A percentile compares a stretch with the other conserved stretches of the same genome.
These are phyloP conservation scores for Drosophila sp. DNA, from an alignment of 1,140 invertebrate species.

Conservation along the genomic window DNA sequence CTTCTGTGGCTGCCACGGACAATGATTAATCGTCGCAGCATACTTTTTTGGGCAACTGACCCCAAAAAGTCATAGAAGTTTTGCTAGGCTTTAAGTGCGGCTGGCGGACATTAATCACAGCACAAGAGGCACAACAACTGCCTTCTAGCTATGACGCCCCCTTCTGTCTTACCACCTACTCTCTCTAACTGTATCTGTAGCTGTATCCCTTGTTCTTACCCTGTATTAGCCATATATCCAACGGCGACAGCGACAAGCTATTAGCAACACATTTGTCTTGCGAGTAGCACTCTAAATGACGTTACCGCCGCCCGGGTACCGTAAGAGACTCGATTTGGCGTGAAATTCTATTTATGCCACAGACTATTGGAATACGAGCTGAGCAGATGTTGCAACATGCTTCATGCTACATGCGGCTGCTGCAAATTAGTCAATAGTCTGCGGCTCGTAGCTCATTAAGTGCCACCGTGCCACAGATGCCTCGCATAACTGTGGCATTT, in stretches of 20 bases:
- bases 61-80: slow-evolving; percentile 67
- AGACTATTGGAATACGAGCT: slow-evolving; percentile 63
- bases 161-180: neutral
- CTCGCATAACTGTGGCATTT: slow-evolving; percentile 38
- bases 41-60: slow-evolving; percentile 47
- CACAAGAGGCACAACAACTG: slow-evolving; percentile 42
- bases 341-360: slow-evolving; percentile 73
- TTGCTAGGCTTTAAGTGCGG: slow-evolving; percentile 59
- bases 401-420: slow-evolving; percentile 53
- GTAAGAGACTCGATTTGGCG: slow-evolving; percentile 28
- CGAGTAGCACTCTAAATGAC: slow-evolving; percentile 51
- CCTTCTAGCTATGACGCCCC: slow-evolving; percentile 24
- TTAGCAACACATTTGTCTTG: slow-evolving; percentile 82
- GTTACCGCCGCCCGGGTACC: slow-evolving; percentile 25
- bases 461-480: slow-evolving; percentile 7
- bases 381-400: slow-evolving; percentile 57
- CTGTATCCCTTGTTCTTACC: too few relatives aligned
- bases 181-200: too few relatives aligned
- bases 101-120: slow-evolving; percentile 71
- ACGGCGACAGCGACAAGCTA: slow-evolving; percentile 74
- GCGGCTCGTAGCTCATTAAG: slow-evolving; percentile 65
- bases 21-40: slow-evolving; percentile 70
- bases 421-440: slow-evolving; percentile 80
- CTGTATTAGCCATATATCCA: slow-evolving; percentile 16
- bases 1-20: slow-evolving; percentile 31